Conservation (phyloP, 2,113 vertebrate species). For the Pandion haliaetus region DNA sequence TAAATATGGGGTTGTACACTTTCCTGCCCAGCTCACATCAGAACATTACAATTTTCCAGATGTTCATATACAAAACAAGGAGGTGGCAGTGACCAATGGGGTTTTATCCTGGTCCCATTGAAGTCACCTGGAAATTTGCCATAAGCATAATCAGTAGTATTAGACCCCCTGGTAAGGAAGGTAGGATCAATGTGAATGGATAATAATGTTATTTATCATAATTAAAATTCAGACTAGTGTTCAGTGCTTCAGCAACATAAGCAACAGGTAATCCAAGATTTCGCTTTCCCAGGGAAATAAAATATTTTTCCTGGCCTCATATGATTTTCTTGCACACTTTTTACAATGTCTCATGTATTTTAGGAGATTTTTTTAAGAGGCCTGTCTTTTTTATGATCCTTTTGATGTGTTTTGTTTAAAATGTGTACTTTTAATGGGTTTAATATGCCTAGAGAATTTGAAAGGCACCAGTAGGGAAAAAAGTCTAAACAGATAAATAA, state of each 20-base stretch:
- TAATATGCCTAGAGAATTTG: neutral
- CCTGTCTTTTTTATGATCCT: neutral
- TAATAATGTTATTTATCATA: neutral
- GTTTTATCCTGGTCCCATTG: neutral
- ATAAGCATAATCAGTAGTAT: neutral
- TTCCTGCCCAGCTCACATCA: neutral
- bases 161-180: neutral
- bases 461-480: conserved; percentile 1
- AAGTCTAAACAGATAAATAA: conserved; percentile 46
- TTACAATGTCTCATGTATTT: conserved; percentile 30
- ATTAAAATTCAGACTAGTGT: neutral
- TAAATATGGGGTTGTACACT: neutral
- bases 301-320: conserved; percentile 52
- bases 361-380: neutral
- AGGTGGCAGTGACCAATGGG: neutral
- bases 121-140: neutral
- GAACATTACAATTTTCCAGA: neutral
- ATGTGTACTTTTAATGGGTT: conserved; percentile 1
- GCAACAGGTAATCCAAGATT: conserved; percentile 42
- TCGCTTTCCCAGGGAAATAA: conserved; percentile 33
- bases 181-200: neutral
- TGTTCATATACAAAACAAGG: neutral
- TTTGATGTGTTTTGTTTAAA: conserved; percentile 44
- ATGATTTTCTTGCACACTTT: conserved; percentile 47
- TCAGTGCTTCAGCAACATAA: neutral